Conservation (phyloP, 2,797 vertebrate species). For the Cryptoblepharus egeriae region DNA sequence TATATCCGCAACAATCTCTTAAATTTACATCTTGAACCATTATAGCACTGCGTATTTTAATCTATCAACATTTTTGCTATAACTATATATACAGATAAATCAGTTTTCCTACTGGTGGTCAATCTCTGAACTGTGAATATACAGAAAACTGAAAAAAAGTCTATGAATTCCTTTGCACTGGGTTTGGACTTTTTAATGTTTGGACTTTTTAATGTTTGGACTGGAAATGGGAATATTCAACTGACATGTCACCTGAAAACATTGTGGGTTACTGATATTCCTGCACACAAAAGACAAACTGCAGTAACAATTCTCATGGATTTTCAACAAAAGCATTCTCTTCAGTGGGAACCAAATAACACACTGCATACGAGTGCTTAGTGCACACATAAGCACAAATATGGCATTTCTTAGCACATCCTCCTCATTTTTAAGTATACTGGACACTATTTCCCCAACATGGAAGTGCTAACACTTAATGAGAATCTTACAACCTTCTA, state of each 20-base stretch:
- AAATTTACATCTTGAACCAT: constrained; percentile 66
- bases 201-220: neutral
- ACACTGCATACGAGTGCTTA: neutral
- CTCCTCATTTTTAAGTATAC: neutral
- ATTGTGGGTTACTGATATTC: neutral
- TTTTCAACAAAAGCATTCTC: neutral
- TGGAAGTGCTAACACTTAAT: neutral
- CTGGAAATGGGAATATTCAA: fast-evolving
- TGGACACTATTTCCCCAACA: neutral
- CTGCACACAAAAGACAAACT: neutral
- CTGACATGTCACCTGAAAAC: neutral
- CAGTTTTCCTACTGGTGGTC: constrained; percentile 30
- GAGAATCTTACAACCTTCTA: neutral
- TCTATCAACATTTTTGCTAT: constrained; percentile 4
- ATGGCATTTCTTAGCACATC: neutral
- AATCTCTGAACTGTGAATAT: neutral
- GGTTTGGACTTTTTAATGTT: neutral
- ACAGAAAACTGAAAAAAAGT: constrained; percentile 36
- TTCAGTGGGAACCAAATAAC: neutral
- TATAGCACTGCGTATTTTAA: constrained; percentile 27
- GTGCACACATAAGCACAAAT: neutral
- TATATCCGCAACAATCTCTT: constrained; percentile 58
- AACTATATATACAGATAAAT: constrained; percentile 29
- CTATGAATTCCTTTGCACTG: constrained; percentile 39
- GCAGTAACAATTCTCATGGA: neutral